phyloP scores from a whole-genome alignment of 2,888 invertebrate species.

The Orchesellides sinensis region DNA sequence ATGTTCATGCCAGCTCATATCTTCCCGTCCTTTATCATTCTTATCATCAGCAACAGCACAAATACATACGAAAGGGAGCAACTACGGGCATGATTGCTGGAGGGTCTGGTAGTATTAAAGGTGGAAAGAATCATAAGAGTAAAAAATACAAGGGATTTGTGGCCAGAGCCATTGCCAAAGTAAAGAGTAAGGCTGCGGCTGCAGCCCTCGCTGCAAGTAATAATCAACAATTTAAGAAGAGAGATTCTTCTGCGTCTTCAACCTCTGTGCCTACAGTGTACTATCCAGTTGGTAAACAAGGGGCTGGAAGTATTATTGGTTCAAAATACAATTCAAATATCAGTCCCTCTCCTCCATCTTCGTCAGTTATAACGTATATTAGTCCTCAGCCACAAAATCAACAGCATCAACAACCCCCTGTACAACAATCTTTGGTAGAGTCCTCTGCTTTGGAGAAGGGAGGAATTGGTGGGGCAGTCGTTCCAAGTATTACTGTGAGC shows the following conservation, averaged over 20 bases:
- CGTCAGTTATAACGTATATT: slow-evolving; percentile 64
- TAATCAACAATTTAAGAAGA: slow-evolving; percentile 7
- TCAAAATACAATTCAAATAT: background rate
- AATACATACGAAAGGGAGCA: slow-evolving; percentile 60
- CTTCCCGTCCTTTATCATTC: slow-evolving; percentile 65
- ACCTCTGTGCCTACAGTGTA: slow-evolving; percentile 60
- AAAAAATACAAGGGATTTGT: slow-evolving; percentile 66
- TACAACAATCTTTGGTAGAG: slow-evolving; percentile 47
- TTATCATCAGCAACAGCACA: slow-evolving; percentile 62
- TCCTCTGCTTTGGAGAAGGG: background rate
- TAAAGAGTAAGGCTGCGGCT: slow-evolving; percentile 60
- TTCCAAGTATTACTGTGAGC: slow-evolving; percentile 53
- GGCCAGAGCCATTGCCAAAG: slow-evolving; percentile 68
- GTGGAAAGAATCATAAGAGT: slow-evolving; percentile 55
- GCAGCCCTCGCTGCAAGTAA: background rate
- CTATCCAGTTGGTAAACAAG: slow-evolving; percentile 33
- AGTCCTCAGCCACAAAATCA: slow-evolving; percentile 49
- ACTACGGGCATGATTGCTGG: slow-evolving; percentile 19
- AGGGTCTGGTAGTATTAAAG: slow-evolving; percentile 16
- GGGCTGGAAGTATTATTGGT: background rate
- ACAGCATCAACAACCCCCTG: slow-evolving; percentile 61
- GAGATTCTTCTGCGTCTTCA: too few relatives aligned
- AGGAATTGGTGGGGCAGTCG: background rate
- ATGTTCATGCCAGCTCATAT: slow-evolving; percentile 62
- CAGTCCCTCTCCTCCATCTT: slow-evolving; percentile 10